These are phyloP conservation scores for Dryocosmus kuriphilus DNA, from an alignment of 2,888 invertebrate species.

Conservation along the genomic window DNA sequence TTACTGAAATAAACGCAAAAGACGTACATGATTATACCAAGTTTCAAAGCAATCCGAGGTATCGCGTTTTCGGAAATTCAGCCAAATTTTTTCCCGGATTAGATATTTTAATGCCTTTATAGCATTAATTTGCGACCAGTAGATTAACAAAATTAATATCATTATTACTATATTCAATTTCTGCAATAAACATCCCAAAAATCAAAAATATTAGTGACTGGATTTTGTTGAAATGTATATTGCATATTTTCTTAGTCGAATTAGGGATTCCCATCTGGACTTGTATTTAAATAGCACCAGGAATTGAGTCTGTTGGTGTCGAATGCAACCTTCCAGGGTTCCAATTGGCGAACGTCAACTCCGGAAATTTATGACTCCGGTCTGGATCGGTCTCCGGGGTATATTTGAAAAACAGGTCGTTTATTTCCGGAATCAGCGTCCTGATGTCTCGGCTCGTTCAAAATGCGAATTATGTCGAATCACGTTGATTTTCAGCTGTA, in stretches of 20 bases:
- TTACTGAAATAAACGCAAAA: too few species aligned
- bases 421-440: conserved; percentile 34
- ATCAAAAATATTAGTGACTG: too few species aligned
- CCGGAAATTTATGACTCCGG: conserved; percentile 39
- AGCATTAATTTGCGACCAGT: too few species aligned
- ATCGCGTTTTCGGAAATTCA: too few species aligned
- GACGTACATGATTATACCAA: too few species aligned
- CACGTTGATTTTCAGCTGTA: not conserved
- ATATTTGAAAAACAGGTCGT: conserved; percentile 33
- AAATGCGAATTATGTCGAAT: conserved; percentile 18
- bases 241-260: not conserved
- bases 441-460: conserved; percentile 3
- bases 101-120: too few species aligned
- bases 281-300: not conserved
- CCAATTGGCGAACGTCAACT: conserved; percentile 17
- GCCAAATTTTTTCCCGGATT: too few species aligned
- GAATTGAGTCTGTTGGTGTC: conserved; percentile 18
- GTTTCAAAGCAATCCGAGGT: too few species aligned
- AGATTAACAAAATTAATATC: too few species aligned
- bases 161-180: too few species aligned
- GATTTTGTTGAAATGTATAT: not conserved
- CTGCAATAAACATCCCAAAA: too few species aligned
- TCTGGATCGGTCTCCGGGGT: conserved; percentile 19
- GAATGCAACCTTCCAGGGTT: conserved; percentile 7
- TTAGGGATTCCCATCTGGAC: not conserved